Base-by-base conservation (phyloP, 2,113 vertebrate genomes). In the Halichoeres trimaculatus region DNA sequence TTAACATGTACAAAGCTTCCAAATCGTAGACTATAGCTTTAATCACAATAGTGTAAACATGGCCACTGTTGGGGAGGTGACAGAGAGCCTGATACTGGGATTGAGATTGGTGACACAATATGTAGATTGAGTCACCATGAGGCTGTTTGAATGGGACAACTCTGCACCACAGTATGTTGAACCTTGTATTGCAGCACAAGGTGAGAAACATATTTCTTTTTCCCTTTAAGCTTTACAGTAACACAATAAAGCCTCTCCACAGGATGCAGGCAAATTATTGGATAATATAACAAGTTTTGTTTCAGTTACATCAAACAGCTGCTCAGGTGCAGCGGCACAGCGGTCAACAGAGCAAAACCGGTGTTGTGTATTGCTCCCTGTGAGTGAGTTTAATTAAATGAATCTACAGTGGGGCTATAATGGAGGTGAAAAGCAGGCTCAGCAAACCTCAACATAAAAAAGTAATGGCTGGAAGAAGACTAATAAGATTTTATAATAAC, bases 401-500 rank as follows among this genome's bases (percentile, higher is more conserved):
- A 53, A 17, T n/a, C 26, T 75, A 58, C 52, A 43, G 57, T 12
- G 20, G 10, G 30, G 66, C 48, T 51, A 10, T 35, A 45, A 17
- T 41, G 47, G 26, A 62, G 54, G 16, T 19, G 67, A 57, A 68
- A 26, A 65, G 40, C 71, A 14, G 2, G 22, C 5, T 83, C 76
- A 68, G 84, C 56, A 64, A 57, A 69, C 20, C 13, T 34, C 0
- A 10, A 1, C 34, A 8, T 5, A 0, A 17, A 43, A 63, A 55
- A 65, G 35, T 19, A 41, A 63, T 53, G 20, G 8, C 48, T 30
- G 24, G 55, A 56, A 65, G 66, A 51, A 23, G 1, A 66, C 66
- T 2, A 78, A 62, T 1, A 83, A 74, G 19, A 3, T 20, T 80
- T 75, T 74, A 59, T 51, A 82, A 62, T 68, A 17, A 68, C 60